Base-by-base conservation (phyloP, 2,113 vertebrate genomes). In the Oncorhynchus keta region DNA sequence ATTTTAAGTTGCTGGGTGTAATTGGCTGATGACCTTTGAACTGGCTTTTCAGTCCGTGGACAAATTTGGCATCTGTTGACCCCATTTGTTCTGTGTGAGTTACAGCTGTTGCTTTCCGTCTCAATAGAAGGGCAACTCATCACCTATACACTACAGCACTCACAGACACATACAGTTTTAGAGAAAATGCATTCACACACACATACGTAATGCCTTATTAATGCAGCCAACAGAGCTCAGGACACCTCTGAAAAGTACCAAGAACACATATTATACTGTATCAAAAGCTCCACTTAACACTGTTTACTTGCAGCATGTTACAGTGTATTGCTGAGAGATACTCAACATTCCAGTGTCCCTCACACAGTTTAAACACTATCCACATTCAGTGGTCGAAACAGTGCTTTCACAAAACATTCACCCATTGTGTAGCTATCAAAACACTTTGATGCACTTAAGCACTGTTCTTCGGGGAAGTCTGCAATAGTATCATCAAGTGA, bases 101-200 rank as follows among this genome's bases (percentile, higher is more conserved):
- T 85, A 28, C 85, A 90, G 89, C 88, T 91, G 90, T 81, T 82
- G 87, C 88, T 86, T 87, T 89, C 88, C 55, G 79, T 91, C 81
- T 74, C 71, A 69, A 68, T 68, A 70, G 67, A 80, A 69, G 70
- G 49, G 48, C 22, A 24, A 16, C 57, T 48, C 79, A 30, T 51
- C 76, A 66, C 75, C 79, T 55, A 69, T 35, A 74, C 30, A 59
- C 74, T 74, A 30, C 9, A n/a, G 20, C 18, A 28, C 35, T 2
- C 24, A 68, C 24, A 48, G 57, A 35, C 78, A 35, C 61, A 61
- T 30, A 30, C 28, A 22, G 30, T 24, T 8, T 8, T 30, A 48
- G 30, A 66, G 32, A 66, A 66, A n/a, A n/a, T 24, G 18, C 64
- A 68, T 12, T 69, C 64, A 72, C 61, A 66, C 69, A 49, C 51